Evolutionary conservation across 2,888 invertebrate genomes (phyloP), one percentile per base, ranked within the genome.

Genomic region (Allygus modestus): DNA sequence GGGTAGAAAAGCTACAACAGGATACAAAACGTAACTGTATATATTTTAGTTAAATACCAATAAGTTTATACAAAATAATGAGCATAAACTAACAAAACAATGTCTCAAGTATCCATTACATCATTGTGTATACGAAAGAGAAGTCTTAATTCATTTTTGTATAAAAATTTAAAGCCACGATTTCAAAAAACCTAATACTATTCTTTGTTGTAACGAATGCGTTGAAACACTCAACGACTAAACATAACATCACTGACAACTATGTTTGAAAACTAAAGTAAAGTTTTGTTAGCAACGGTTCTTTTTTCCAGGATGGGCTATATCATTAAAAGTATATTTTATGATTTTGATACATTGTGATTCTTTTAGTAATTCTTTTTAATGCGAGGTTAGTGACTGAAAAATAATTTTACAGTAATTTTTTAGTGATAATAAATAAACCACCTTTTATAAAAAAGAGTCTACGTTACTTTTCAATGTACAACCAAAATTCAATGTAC

Each of bases 11-110:
- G 28, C 1, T 28, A 31, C 65, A 58, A 65, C 20, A 65, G 4
- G 28, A 0, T 65, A 65, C 65, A 65, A 65, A 65, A 65, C 20
- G 65, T 11, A 65, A 65, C 28, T 65, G 17, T 65, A 65, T 65
- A 28, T 1, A 31, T 28, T 65, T 28, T 26, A 28, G 28, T 65
- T 28, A 65, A 65, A 65, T 65, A 65, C 15, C 28, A 65, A 2
- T 65, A 65, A 28, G 26, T 65, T 65, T 65, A 31, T 65, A 65
- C 65, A 65, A 65, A 65, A 65, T 65, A 65, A 54, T 51, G 20
- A 28, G 12, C 20, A 20, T 17, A 65, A 58, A 28, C 65, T 65
- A 65, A 65, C 65, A 28, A 65, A 65, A 23, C 58, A 23, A 31
- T 58, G 26, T 65, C 17, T 12, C 31, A 65, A 65, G 65, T 65